Conservation (phyloP, 1,140 invertebrate genomes). For the Macrotrachela quadricornifera region DNA sequence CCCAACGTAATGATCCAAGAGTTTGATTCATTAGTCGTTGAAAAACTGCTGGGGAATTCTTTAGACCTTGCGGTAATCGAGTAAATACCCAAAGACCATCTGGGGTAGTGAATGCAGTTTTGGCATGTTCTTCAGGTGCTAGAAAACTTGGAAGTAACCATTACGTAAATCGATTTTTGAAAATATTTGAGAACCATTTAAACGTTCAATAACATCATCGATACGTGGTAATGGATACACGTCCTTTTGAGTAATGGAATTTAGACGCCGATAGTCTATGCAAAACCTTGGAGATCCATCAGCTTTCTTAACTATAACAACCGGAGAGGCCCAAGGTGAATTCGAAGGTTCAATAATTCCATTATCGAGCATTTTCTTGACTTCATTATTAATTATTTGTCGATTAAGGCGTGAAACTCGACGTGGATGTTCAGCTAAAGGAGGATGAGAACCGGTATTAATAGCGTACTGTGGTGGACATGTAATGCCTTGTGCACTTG, state of each 20-base stretch:
- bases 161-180: slow-evolving; percentile 1
- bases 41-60: slow-evolving; percentile 7
- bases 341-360: slow-evolving; percentile 1
- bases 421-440: no score
- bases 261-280: slow-evolving; percentile 13
- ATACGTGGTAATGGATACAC: not conserved
- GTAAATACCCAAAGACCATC: not conserved
- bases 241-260: no score
- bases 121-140: not conserved
- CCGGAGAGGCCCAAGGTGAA: slow-evolving; percentile 7
- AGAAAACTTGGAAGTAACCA: slow-evolving; percentile 10
- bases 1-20: not conserved
- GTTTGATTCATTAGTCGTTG: not conserved
- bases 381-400: no score
- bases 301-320: slow-evolving; percentile 11
- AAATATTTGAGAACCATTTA: not conserved
- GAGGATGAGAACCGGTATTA: no score
- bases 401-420: no score
- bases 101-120: slow-evolving; percentile 1
- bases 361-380: not conserved
- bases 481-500: no score
- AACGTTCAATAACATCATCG: not conserved
- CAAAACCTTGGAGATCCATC: slow-evolving; percentile 13
- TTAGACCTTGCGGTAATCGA: slow-evolving; percentile 11
- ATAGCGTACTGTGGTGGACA: no score